Evolutionary conservation across 2,113 vertebrate genomes (phyloP).

Genomic region (Tonatia bakeri): DNA sequence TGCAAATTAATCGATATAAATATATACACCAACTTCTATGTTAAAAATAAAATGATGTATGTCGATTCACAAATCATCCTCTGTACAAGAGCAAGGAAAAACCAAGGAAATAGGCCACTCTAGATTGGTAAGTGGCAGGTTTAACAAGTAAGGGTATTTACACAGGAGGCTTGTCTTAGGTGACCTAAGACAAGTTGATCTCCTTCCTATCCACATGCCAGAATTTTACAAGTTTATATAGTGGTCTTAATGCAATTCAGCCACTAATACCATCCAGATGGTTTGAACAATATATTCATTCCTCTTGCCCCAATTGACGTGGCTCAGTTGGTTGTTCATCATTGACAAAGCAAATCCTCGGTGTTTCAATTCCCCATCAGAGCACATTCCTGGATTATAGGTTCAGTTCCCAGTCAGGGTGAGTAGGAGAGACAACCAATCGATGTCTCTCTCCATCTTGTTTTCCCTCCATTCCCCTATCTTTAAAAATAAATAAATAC

Average conservation of each 20-base stretch:
- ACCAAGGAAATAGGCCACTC: background rate
- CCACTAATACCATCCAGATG: background rate
- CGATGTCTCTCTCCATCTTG: too few relatives aligned
- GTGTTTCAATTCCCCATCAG: too few relatives aligned
- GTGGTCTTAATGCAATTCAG: background rate
- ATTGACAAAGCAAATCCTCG: too few relatives aligned
- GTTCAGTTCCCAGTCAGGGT: too few relatives aligned
- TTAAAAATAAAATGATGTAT: background rate
- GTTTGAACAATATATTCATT: background rate
- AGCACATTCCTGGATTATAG: too few relatives aligned
- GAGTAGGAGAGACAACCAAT: too few relatives aligned
- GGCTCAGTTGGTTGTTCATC: too few relatives aligned
- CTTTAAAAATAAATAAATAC: too few relatives aligned
- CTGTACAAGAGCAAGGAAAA: background rate
- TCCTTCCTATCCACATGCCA: background rate
- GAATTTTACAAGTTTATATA: background rate
- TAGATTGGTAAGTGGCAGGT: background rate
- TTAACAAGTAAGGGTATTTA: background rate
- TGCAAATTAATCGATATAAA: background rate
- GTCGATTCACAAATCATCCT: background rate
- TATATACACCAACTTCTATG: background rate
- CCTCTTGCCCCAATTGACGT: background rate
- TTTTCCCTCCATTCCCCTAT: too few relatives aligned
- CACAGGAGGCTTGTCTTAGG: background rate
- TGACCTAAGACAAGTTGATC: background rate